These are phyloP conservation scores for Onychomys arenicola DNA, from an alignment of 2,797 vertebrate genomes.

Conservation along the genomic window DNA sequence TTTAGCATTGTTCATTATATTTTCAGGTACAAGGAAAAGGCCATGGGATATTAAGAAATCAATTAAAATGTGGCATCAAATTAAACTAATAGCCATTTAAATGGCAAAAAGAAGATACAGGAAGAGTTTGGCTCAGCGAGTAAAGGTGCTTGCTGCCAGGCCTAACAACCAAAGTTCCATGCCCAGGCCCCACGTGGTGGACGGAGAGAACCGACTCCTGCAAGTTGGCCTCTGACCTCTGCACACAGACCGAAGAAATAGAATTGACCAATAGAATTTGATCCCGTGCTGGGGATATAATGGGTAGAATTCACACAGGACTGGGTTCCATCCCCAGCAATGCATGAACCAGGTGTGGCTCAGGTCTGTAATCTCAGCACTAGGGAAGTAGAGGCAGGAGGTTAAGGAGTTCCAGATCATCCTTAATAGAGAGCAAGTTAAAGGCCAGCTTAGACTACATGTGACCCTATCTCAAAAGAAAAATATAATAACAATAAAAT, in stretches of 20 bases:
- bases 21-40: slow-evolving; percentile 20
- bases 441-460: neutral
- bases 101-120: slow-evolving; percentile 31
- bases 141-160: neutral
- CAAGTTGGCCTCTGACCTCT: neutral
- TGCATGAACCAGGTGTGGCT: neutral
- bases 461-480: neutral
- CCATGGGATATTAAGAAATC: slow-evolving; percentile 33
- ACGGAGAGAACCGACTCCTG: neutral
- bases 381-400: neutral
- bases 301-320: neutral
- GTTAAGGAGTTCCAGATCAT: neutral
- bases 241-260: neutral
- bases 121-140: slow-evolving; percentile 31
- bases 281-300: neutral
- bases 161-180: neutral
- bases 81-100: slow-evolving; percentile 47
- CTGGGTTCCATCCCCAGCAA: neutral
- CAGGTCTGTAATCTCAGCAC: neutral
- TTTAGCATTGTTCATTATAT: slow-evolving; percentile 36
- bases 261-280: neutral
- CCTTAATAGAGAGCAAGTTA: neutral
- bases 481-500: neutral
- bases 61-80: slow-evolving; percentile 32
- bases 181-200: neutral